Percentiles rank a stretch among this genome's conserved stretches.
Evolutionary conservation across 2,113 vertebrate genomes (phyloP).

Genomic region (Pelecanoides urinatrix): DNA sequence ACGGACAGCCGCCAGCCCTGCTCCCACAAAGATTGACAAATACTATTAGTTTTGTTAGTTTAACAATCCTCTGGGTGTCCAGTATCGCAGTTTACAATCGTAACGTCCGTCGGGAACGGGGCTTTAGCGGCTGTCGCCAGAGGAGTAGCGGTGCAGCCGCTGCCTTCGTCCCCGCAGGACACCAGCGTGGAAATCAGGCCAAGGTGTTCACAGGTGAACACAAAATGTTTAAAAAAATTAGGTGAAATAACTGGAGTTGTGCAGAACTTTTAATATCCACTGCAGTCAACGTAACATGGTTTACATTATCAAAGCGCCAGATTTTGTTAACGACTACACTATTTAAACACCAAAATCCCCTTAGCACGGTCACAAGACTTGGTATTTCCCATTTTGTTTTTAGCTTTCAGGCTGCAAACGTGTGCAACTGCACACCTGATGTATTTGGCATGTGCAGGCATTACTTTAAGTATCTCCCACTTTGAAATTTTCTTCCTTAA

Average conservation of each 20-base stretch:
- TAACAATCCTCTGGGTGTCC: background rate
- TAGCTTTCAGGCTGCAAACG: background rate
- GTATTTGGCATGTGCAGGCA: background rate
- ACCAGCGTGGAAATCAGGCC: rapidly evolving
- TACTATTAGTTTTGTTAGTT: background rate
- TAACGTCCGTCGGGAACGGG: rapidly evolving
- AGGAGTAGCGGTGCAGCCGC: background rate
- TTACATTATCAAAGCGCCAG: background rate
- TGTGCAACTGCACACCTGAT: background rate
- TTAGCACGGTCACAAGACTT: background rate
- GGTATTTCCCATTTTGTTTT: background rate
- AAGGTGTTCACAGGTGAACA: rapidly evolving
- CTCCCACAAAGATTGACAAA: background rate
- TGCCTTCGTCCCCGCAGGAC: background rate
- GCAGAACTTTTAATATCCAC: rapidly evolving
- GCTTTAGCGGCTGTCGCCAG: background rate
- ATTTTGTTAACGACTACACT: background rate
- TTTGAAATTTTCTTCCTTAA: constrained; percentile 72
- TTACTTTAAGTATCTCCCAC: constrained; percentile 48
- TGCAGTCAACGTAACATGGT: rapidly evolving
- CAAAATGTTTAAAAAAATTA: rapidly evolving
- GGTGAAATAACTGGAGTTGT: background rate
- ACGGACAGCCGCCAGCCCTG: background rate
- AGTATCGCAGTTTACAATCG: rapidly evolving
- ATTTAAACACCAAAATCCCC: background rate